Percentiles rank a stretch among this genome's conserved stretches.
Conservation (phyloP, 2,888 invertebrate species). For the Alviniconcha strummeri region DNA sequence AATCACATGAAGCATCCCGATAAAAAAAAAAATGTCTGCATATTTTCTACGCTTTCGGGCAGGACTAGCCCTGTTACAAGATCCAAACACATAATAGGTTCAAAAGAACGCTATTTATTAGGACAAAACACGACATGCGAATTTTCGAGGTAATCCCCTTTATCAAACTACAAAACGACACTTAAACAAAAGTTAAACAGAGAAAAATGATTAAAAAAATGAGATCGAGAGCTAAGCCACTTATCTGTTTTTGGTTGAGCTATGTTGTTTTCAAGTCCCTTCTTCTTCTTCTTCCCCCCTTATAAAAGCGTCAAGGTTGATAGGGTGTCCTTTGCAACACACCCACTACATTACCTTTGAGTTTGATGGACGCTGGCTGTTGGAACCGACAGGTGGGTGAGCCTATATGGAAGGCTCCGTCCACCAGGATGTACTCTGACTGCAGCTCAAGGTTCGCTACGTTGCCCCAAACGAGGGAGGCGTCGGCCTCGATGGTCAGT, state of each 20-base stretch:
- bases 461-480: neutral
- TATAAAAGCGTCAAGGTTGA: neutral
- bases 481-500: neutral
- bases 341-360: neutral
- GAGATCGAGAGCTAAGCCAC: too few relatives aligned
- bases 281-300: neutral
- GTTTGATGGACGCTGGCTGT: neutral
- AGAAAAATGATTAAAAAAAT: neutral
- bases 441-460: neutral
- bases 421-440: neutral
- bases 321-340: neutral
- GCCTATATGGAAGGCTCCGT: conserved; percentile 11
- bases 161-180: neutral
- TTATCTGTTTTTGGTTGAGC: too few relatives aligned
- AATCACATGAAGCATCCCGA: too few relatives aligned
- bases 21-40: too few relatives aligned
- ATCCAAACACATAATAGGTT: neutral
- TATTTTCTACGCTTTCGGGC: too few relatives aligned
- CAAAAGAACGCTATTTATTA: neutral
- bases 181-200: neutral
- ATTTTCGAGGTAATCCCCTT: neutral
- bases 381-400: neutral
- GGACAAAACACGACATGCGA: neutral
- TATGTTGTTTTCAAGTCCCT: neutral
- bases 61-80: too few relatives aligned